Evolutionary conservation across 1,140 invertebrate genomes (phyloP), one percentile per base, ranked within the genome.

Genomic region (Augochlora pura): DNA sequence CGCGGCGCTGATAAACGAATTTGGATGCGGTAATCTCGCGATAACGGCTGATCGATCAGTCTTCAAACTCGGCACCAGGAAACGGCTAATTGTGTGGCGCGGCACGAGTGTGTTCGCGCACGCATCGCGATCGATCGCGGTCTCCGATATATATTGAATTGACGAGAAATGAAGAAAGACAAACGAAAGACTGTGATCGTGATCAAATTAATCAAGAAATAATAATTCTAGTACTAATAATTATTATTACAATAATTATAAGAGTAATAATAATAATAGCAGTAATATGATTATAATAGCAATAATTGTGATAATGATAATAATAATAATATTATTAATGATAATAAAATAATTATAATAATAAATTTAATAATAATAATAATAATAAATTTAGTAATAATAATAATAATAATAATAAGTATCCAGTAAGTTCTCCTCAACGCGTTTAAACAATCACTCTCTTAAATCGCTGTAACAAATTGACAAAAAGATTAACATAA

Each of bases 361-460:
- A 84, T 87, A 67, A 81, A n/a, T n/a, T n/a, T 81, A 73, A 83
- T 88, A 81, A 81, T 82, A 86, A 89, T 90, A 86, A 82, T 90
- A 81, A 68, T 80, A 71, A 82, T 86, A 72, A 78, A 81, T 70
- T 80, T 82, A 82, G 69, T 80, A 70, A 79, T 77, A 76, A 81
- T 84, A 87, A 82, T 85, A 80, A 87, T 84, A 82, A 87, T 82
- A 83, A 84, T 86, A 85, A 84, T 80, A 86, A 85, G 83, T 83
- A 83, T 80, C 77, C 73, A 86, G 71, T 86, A 83, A 77, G 74
- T 81, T 78, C 81, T 85, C 83, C 66, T 82, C 70, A 81, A 86
- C 77, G 70, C 70, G 77, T 86, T 86, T 77, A 86, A 86, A 86
- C 85, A 83, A 86, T 81, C 81, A 80, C 77, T 86, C 83, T 77